phyloP scores from a whole-genome alignment of 2,113 vertebrate genomes.

The Bubo blakistoni region DNA sequence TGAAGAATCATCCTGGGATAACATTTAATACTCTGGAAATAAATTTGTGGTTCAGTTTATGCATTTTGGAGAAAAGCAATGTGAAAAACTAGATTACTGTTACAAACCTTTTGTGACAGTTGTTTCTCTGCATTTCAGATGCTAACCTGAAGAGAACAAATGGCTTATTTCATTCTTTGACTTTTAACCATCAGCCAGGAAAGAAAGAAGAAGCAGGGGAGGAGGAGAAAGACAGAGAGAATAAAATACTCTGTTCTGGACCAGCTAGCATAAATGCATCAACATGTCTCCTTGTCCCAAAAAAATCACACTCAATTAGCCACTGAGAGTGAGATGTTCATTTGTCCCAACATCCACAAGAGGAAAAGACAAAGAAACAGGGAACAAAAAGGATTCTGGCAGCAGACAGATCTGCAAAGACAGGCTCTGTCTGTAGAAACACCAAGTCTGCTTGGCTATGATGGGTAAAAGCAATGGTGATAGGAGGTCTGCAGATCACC shows the following conservation, averaged over 20 bases:
- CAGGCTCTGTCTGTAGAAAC: background rate
- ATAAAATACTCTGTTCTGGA: background rate
- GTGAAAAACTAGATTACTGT: background rate
- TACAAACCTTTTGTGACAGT: background rate
- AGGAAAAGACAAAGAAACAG: background rate
- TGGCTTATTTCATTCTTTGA: background rate
- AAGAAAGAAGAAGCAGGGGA: background rate
- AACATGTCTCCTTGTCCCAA: background rate
- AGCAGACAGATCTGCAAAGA: background rate
- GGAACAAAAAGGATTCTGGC: background rate
- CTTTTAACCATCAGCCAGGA: background rate
- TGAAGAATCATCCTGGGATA: slow-evolving; percentile 59
- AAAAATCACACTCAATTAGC: background rate
- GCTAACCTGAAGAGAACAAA: background rate
- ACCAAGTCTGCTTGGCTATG: background rate
- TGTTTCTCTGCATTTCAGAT: background rate
- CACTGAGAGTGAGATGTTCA: background rate
- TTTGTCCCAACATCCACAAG: background rate
- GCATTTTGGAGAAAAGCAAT: slow-evolving; percentile 5
- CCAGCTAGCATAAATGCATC: background rate
- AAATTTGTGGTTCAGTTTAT: slow-evolving; percentile 39
- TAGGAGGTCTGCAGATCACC: background rate
- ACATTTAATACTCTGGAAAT: slow-evolving; percentile 38
- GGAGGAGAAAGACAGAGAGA: background rate
- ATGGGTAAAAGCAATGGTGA: background rate